Evolutionary conservation across 2,113 vertebrate species (phyloP), one percentile per base, ranked within the genome.

Genomic region (Bubo blakistoni): DNA sequence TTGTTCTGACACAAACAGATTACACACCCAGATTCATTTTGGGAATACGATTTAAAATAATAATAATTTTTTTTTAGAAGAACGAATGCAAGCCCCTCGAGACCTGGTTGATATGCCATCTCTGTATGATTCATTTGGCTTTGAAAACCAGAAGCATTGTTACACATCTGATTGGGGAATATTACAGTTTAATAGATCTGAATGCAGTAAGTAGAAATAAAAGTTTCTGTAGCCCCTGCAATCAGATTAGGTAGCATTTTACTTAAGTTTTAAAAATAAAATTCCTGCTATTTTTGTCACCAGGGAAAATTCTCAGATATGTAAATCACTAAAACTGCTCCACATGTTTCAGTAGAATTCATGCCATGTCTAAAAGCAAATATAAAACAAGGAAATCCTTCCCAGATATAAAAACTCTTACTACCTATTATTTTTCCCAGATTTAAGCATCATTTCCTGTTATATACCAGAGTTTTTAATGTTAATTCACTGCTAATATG

Each of bases 361-460:
- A 32, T 40, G 47, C 70, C 69, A 86, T 81, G 61, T 81, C 93
- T 93, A 86, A 44, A 76, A 74, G 62, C 54, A 86, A 79, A 62
- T 61, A 81, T 76, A 84, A 94, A 93, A 81, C 71, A 92, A 72
- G 73, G 86, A 94, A 92, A 86, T 89, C 86, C 92, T 92, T 96
- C 83, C 49, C 88, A 94, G 94, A 91, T 86, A 86, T 36, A 69
- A 90, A 94, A 81, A 38, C 72, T 94, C 7, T 78, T 59, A 40
- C 40, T 69, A 52, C 59, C 81, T 87, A 79, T 59, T 95, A 88
- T 84, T 87, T 87, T 76, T 17, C 34, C 16, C 36, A 92, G 73
- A 83, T 81, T 89, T 69, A 63, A 74, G 25, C 25, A 49, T 42
- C 0, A 20, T 51, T 94, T 92, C 81, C 94, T 91, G 54, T 47